A percentile compares a stretch with the other conserved stretches of the same genome.
Conservation (phyloP, 2,113 vertebrate genomes). For the Micromys minutus region DNA sequence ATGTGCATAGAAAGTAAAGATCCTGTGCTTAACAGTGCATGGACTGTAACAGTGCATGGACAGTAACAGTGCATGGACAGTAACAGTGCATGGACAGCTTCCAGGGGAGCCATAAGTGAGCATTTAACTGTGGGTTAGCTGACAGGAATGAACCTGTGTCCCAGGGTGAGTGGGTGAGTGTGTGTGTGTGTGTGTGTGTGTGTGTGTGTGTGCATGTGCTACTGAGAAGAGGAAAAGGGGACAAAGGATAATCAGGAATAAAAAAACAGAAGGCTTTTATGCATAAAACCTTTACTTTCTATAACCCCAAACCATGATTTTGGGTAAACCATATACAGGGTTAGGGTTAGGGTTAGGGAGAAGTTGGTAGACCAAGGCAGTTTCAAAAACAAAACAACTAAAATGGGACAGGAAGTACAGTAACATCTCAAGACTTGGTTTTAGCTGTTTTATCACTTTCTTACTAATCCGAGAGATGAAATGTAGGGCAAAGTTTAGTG, state of each 20-base stretch:
- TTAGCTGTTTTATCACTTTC: background rate
- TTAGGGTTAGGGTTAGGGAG: background rate
- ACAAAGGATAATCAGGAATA: background rate
- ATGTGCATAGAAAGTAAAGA: background rate
- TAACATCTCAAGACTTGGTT: background rate
- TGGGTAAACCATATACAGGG: background rate
- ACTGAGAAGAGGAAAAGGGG: background rate
- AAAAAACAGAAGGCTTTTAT: background rate
- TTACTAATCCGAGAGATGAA: background rate
- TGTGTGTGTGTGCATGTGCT: background rate
- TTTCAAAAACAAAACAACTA: background rate
- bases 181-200: background rate
- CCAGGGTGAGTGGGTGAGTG: background rate
- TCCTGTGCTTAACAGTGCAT: background rate
- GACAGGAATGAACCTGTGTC: background rate
- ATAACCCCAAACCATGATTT: background rate
- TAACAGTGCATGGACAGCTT: background rate
- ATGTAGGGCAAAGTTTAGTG: background rate
- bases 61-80: no score
- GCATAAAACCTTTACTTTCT: background rate
- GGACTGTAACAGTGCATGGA: no score
- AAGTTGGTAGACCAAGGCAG: background rate
- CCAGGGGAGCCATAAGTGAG: background rate
- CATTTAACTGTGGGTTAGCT: conserved; percentile 20
- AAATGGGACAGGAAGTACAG: background rate